These are phyloP conservation scores for Nomada fabriciana DNA, from an alignment of 2,888 invertebrate genomes.

Conservation along the genomic window DNA sequence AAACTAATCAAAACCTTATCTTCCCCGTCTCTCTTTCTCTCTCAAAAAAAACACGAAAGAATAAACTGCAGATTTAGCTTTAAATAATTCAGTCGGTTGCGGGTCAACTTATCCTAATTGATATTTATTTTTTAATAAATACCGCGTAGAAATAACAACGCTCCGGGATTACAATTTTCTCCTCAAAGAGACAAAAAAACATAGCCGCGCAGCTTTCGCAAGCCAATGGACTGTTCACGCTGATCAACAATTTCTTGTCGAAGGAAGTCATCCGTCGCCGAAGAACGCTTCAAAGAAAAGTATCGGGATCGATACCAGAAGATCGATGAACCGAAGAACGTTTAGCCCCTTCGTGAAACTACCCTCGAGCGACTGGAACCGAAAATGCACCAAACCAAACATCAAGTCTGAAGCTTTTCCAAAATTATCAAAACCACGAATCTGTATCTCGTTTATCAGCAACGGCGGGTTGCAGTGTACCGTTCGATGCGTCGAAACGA, in stretches of 20 bases:
- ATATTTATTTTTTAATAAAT: too few species aligned
- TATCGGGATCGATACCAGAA: conserved; percentile 23
- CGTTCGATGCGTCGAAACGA: not conserved
- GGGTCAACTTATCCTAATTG: too few species aligned
- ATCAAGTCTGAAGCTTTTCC: not conserved
- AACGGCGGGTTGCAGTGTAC: too few species aligned
- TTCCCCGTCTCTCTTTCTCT: not conserved
- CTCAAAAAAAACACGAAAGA: not conserved
- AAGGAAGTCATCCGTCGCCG: conserved; percentile 23
- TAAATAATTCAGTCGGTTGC: too few species aligned
- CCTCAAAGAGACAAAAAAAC: not conserved
- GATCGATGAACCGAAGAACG: conserved; percentile 21
- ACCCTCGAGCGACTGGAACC: not conserved
- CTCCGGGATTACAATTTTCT: not conserved
- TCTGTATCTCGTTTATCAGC: too few species aligned
- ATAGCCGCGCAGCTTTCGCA: conserved; percentile 4
- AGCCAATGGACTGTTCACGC: conserved; percentile 24
- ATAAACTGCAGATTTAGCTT: not conserved
- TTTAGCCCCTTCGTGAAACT: not conserved
- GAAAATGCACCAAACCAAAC: not conserved
- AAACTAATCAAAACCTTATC: conserved; percentile 64
- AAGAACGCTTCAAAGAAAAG: conserved; percentile 14
- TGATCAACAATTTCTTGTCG: conserved; percentile 43
- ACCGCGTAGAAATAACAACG: not conserved
- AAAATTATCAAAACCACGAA: not conserved